phyloP scores from a whole-genome alignment of 2,113 vertebrate genomes.

The Sclerurus mexicanus region DNA sequence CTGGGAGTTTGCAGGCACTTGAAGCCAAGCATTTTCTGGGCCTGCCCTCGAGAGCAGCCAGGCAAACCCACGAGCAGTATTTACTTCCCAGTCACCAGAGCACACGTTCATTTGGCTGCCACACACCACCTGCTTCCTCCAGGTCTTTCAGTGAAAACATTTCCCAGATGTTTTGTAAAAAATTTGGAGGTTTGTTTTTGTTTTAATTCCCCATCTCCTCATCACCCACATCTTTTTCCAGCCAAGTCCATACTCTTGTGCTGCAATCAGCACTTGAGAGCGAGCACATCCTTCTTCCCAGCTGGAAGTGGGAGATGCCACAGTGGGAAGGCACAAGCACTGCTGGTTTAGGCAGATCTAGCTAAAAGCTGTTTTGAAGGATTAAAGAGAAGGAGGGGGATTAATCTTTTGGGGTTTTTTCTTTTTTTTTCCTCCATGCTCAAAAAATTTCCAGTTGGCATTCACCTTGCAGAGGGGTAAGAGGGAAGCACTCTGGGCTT shows the following conservation, averaged over 20 bases:
- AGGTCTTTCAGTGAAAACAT: not conserved
- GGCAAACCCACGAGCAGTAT: not conserved
- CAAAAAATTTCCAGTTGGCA: not conserved
- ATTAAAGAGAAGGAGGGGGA: not conserved
- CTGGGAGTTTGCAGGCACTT: not conserved
- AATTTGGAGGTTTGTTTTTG: not conserved
- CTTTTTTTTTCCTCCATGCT: not conserved
- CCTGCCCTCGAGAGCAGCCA: not conserved
- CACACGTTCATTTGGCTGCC: rapidly evolving
- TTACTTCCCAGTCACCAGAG: not conserved
- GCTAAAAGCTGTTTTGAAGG: not conserved
- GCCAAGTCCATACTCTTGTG: not conserved
- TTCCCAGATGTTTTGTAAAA: not conserved
- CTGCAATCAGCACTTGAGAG: not conserved
- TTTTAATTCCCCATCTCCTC: not conserved
- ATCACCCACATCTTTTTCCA: not conserved
- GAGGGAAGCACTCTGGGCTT: not conserved
- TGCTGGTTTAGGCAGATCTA: not conserved
- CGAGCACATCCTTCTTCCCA: not conserved
- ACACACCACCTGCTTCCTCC: not conserved
- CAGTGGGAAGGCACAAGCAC: rapidly evolving
- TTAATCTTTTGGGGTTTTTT: not conserved
- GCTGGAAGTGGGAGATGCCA: not conserved
- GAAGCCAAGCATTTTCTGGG: not conserved
- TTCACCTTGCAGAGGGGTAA: not conserved